Conservation (phyloP, 2,888 invertebrate genomes). For the Erannis defoliaria region DNA sequence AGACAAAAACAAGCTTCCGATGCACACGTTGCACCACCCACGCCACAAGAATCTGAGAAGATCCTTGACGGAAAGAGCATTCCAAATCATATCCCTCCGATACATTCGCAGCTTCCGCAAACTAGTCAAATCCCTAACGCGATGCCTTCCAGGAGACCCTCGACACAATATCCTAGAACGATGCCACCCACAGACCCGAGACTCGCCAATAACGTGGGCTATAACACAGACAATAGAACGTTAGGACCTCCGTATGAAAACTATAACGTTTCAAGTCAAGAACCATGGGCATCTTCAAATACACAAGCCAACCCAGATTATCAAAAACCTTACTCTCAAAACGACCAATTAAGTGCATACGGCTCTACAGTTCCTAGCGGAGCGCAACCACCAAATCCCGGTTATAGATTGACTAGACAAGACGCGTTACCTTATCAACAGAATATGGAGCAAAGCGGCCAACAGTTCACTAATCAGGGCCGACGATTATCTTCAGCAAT, state of each 20-base stretch:
- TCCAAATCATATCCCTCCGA: slow-evolving; percentile 86
- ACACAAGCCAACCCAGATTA: slow-evolving; percentile 64
- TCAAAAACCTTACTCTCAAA: slow-evolving; percentile 67
- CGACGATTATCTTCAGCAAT: slow-evolving; percentile 69
- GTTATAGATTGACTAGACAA: slow-evolving; percentile 66
- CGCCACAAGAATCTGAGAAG: slow-evolving; percentile 81
- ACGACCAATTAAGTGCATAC: slow-evolving; percentile 66
- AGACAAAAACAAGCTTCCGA: slow-evolving; percentile 86
- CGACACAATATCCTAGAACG: slow-evolving; percentile 73
- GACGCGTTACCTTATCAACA: slow-evolving; percentile 68
- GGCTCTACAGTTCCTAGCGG: slow-evolving; percentile 56
- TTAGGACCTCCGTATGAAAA: slow-evolving; percentile 68
- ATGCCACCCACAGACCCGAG: slow-evolving; percentile 69
- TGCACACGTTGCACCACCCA: slow-evolving; percentile 78
- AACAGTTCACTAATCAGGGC: slow-evolving; percentile 71
- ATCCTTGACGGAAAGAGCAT: slow-evolving; percentile 85
- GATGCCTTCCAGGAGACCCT: slow-evolving; percentile 76
- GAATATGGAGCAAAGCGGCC: slow-evolving; percentile 72
- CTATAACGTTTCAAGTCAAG: slow-evolving; percentile 70
- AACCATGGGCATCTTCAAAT: slow-evolving; percentile 66
- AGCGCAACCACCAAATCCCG: slow-evolving; percentile 55
- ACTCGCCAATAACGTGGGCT: slow-evolving; percentile 71
- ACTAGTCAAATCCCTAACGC: slow-evolving; percentile 76
- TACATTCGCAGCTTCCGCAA: slow-evolving; percentile 81
- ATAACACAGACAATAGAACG: slow-evolving; percentile 70